These are phyloP conservation scores for Rhagonycha fulva DNA, from an alignment of 2,888 invertebrate genomes.

Conservation along the genomic window DNA sequence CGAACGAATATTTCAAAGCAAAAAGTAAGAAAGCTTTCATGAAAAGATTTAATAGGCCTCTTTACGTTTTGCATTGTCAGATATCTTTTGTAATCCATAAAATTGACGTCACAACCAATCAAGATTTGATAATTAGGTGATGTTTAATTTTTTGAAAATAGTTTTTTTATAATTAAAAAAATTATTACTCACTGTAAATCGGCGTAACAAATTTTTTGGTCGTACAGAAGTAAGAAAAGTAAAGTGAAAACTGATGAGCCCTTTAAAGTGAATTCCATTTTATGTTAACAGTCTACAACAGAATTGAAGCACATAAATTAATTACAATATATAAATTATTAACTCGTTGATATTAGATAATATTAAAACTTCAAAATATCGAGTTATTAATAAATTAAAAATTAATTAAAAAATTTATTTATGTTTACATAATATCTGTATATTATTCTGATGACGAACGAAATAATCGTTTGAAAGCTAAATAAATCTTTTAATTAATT, in stretches of 20 bases:
- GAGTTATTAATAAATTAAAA: too few species aligned
- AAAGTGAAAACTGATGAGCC: background rate
- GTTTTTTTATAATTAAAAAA: background rate
- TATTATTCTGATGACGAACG: too few species aligned
- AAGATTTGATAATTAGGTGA: background rate
- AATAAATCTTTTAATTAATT: too few species aligned
- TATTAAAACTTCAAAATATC: too few species aligned
- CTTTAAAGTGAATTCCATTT: background rate
- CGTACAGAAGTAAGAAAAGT: constrained; percentile 14
- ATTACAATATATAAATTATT: too few species aligned
- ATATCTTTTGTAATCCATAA: background rate
- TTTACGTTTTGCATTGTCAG: background rate
- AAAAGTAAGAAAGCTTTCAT: constrained; percentile 11
- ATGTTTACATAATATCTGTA: too few species aligned
- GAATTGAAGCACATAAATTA: background rate
- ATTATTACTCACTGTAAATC: constrained; percentile 21
- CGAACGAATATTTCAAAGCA: constrained; percentile 17
- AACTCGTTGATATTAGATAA: too few species aligned
- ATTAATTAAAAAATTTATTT: too few species aligned
- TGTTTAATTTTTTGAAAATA: background rate
- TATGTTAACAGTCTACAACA: background rate
- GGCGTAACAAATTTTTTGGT: constrained; percentile 5
- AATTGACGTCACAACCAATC: background rate
- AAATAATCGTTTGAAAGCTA: too few species aligned
- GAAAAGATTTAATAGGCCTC: constrained; percentile 20